Percentiles rank a stretch among this genome's conserved stretches.
Conservation (phyloP, 2,888 invertebrate species). For the Zygaena filipendulae region DNA sequence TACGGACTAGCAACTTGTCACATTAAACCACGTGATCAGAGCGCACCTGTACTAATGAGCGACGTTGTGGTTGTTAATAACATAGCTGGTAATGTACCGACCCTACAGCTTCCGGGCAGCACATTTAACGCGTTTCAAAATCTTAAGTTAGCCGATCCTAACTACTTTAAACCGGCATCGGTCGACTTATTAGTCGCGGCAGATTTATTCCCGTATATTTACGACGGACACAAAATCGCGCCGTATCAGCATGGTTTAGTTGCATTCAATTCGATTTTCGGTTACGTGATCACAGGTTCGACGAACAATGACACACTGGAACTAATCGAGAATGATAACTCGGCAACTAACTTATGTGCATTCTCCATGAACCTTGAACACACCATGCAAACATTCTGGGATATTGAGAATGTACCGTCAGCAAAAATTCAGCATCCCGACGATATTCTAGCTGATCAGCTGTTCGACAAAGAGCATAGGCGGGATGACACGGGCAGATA, state of each 20-base stretch:
- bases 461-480: too few species aligned
- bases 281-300: background rate
- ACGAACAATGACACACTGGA: too few species aligned
- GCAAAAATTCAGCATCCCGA: background rate
- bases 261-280: background rate
- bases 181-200: conserved; percentile 1
- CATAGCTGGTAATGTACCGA: background rate
- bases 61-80: background rate
- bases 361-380: too few species aligned
- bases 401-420: background rate
- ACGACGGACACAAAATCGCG: background rate
- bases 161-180: conserved; percentile 1
- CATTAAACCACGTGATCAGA: background rate
- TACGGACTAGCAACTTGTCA: conserved; percentile 1
- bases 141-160: conserved; percentile 1
- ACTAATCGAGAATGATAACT: too few species aligned
- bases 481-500: too few species aligned
- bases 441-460: too few species aligned
- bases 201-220: background rate
- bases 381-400: too few species aligned
- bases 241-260: background rate
- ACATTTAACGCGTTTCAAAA: background rate
- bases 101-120: background rate
- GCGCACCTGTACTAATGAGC: background rate
- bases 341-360: too few species aligned